Evolutionary conservation across 2,113 vertebrate genomes (phyloP), one percentile per base, ranked within the genome.

Genomic region (Irena cyanogastra): DNA sequence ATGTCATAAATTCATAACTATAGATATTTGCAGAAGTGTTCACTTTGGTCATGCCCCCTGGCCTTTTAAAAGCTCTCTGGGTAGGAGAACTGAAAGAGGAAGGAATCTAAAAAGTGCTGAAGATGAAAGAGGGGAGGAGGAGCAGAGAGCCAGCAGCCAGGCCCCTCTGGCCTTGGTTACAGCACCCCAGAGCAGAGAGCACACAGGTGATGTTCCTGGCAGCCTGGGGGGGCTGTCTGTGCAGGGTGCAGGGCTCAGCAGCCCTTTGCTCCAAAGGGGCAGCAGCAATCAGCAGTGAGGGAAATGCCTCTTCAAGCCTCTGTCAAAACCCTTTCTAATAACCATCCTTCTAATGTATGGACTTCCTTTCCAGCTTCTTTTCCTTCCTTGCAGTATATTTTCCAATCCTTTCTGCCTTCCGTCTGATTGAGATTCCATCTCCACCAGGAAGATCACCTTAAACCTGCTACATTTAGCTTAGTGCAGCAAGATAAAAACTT

Each of bases 181-280:
- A 33, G 6, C 35, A 33, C 1, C 1, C 30, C 5, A 4, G 23
- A 41, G 7, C 31, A n/a, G 53, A 33, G n/a, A 33, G 42, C 22
- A 37, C 50, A 7, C 0, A 0, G 49, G 33, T 0, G 14, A 28
- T 24, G 28, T 0, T 54, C 4, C 1, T 9, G 49, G 20, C 35
- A 54, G 31, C 24, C 57, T 5, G 41, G 19, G 30, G 33, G 22
- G 56, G 63, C 31, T 26, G 54, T 2, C 2, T 4, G 7, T 28
- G 47, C 37, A n/a, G n/a, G 15, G 1, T 28, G 28, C 0, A 2
- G 16, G 15, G 52, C n/a, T 61, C 53, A 31, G 60, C 69, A 66
- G 52, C 35, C 60, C 56, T 18, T 30, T 17, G 33, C 16, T 59
- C 60, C 42, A 50, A 41, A 53, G 50, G 47, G 11, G 9, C 30